Conservation (phyloP, 2,888 invertebrate species). For the Nomada lathburiana region DNA sequence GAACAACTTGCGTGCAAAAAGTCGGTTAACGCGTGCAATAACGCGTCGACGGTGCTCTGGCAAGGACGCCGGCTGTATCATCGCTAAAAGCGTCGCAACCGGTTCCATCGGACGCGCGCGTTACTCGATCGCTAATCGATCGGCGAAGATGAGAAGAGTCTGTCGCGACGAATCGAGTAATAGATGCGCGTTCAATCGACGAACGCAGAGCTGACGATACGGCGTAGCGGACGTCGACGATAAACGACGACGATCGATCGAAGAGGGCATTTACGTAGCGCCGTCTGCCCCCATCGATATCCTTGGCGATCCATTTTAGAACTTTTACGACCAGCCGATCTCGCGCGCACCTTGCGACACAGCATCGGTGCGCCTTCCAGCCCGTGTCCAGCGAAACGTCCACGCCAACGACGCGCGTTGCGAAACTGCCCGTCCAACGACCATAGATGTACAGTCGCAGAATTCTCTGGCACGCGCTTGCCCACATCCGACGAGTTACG, state of each 20-base stretch:
- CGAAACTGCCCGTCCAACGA: slow-evolving; percentile 57
- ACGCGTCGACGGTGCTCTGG: slow-evolving; percentile 25
- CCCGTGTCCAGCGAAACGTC: slow-evolving; percentile 49
- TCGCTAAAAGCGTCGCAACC: slow-evolving; percentile 78
- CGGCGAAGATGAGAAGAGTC: not conserved
- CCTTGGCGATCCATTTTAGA: too few relatives aligned
- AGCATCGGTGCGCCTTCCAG: slow-evolving; percentile 2
- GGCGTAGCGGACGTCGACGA: too few relatives aligned
- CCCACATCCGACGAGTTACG: slow-evolving; percentile 50
- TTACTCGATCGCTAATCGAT: slow-evolving; percentile 48
- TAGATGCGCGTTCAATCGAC: not conserved
- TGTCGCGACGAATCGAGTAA: not conserved
- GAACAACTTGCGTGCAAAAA: slow-evolving; percentile 48
- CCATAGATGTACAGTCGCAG: slow-evolving; percentile 60
- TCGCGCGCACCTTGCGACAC: slow-evolving; percentile 38
- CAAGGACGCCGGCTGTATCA: slow-evolving; percentile 71
- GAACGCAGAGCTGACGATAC: too few relatives aligned
- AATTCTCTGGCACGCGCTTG: slow-evolving; percentile 64
- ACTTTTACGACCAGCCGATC: not conserved
- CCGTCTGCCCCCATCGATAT: too few relatives aligned
- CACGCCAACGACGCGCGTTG: slow-evolving; percentile 29
- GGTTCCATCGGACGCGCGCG: slow-evolving; percentile 65
- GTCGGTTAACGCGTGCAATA: slow-evolving; percentile 35
- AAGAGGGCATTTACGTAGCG: too few relatives aligned
- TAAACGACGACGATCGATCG: too few relatives aligned